Evolutionary conservation across 2,888 invertebrate species (phyloP).

Genomic region (Drosophila lutescens): DNA sequence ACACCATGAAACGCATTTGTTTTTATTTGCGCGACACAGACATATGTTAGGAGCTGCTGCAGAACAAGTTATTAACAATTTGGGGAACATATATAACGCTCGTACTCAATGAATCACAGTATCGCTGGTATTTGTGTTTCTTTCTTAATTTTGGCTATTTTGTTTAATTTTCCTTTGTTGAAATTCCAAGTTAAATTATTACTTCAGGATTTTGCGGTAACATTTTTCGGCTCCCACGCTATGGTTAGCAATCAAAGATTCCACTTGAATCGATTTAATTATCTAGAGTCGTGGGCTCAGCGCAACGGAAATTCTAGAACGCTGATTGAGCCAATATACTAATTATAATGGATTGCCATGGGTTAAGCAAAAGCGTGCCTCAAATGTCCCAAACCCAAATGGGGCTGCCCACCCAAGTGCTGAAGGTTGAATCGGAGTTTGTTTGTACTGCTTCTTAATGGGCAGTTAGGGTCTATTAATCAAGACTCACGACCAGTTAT

Average conservation of each 20-base stretch:
- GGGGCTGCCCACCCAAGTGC: conserved; percentile 38
- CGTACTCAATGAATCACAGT: conserved; percentile 44
- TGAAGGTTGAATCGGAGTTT: conserved; percentile 22
- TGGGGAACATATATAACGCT: conserved; percentile 26
- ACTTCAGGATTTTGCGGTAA: conserved; percentile 45
- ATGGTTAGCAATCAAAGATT: conserved; percentile 54
- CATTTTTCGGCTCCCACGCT: conserved; percentile 62
- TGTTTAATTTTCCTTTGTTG: conserved; percentile 42
- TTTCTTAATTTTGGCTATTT: conserved; percentile 42
- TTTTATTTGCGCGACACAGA: conserved; percentile 27
- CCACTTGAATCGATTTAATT: conserved; percentile 69
- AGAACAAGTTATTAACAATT: conserved; percentile 56
- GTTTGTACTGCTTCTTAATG: conserved; percentile 22
- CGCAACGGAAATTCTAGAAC: conserved; percentile 62
- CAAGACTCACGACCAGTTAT: conserved; percentile 40
- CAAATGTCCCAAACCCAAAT: conserved; percentile 42
- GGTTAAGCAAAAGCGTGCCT: conserved; percentile 38
- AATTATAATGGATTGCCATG: conserved; percentile 20
- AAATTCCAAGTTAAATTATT: conserved; percentile 57
- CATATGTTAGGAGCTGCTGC: conserved; percentile 26
- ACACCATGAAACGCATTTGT: conserved; percentile 28
- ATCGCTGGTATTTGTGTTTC: conserved; percentile 5
- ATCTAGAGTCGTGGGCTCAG: conserved; percentile 58
- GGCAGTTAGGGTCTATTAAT: conserved; percentile 18
- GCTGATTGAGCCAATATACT: conserved; percentile 44